Conservation (phyloP, 2,888 invertebrate species). For the Stegana nigrithorax region DNA sequence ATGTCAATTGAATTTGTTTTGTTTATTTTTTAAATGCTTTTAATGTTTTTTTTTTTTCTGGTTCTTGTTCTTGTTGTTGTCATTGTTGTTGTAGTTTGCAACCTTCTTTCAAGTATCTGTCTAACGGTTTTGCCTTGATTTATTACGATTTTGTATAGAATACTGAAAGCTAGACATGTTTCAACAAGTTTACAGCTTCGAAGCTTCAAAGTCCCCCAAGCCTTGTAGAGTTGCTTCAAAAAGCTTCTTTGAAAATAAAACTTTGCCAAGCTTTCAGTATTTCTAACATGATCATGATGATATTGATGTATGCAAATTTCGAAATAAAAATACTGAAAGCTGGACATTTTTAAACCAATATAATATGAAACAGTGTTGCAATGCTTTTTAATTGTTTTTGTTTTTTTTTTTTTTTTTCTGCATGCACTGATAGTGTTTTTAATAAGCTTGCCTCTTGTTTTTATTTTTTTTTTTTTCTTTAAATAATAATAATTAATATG, state of each 20-base stretch:
- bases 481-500: neutral
- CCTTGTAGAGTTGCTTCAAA: conserved; percentile 3
- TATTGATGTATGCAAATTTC: no score
- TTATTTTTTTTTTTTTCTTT: neutral
- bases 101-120: conserved; percentile 34
- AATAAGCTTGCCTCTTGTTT: no score
- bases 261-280: conserved; percentile 27
- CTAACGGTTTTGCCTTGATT: neutral
- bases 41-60: conserved; percentile 27
- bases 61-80: conserved; percentile 18
- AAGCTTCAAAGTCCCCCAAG: no score
- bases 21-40: neutral
- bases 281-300: conserved; percentile 13
- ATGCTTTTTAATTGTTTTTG: no score
- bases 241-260: conserved; percentile 10
- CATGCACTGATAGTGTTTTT: no score
- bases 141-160: conserved; percentile 36
- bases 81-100: conserved; percentile 31
- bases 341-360: no score
- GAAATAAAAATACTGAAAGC: no score
- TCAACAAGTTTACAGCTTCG: conserved; percentile 41
- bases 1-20: no score
- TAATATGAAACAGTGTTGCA: no score
- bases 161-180: conserved; percentile 64
- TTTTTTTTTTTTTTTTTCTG: no score